Conservation (phyloP, 2,113 vertebrate species). For the Cinclus mexicanus region DNA sequence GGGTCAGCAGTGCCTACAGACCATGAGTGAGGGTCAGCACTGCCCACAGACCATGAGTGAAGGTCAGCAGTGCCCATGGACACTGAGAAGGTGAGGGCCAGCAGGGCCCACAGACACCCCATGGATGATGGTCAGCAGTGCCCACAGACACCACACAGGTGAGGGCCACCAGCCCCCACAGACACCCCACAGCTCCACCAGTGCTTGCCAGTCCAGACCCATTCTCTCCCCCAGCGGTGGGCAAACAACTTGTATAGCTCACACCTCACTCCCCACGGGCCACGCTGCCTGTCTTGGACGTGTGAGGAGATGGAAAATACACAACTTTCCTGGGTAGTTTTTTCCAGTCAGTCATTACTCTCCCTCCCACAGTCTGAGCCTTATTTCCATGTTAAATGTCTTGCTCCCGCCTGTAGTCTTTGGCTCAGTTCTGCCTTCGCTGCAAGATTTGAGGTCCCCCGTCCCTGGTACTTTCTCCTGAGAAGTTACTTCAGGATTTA, state of each 20-base stretch:
- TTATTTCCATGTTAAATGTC: slow-evolving; percentile 24
- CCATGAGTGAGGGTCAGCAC: too few species aligned
- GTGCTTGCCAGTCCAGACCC: rapidly evolving
- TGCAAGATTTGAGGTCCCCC: background rate
- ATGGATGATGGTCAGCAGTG: rapidly evolving
- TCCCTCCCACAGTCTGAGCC: slow-evolving; percentile 1
- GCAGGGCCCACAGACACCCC: rapidly evolving
- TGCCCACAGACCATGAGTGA: too few species aligned
- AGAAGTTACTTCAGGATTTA: slow-evolving; percentile 7
- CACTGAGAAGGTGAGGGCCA: too few species aligned
- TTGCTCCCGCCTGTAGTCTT: slow-evolving; percentile 36
- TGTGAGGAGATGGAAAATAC: slow-evolving; percentile 61
- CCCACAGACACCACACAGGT: rapidly evolving
- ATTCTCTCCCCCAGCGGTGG: background rate
- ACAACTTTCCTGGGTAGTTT: background rate
- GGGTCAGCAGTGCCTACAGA: too few species aligned
- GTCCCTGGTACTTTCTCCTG: background rate
- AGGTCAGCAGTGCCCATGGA: too few species aligned
- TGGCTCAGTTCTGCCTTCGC: background rate
- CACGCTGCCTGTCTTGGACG: background rate
- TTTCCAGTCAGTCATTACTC: slow-evolving; percentile 54
- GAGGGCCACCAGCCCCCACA: background rate
- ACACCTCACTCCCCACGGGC: background rate
- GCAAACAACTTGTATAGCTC: slow-evolving; percentile 10
- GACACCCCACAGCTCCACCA: rapidly evolving